Evolutionary conservation across 2,113 vertebrate species (phyloP), one percentile per base, ranked within the genome.

Genomic region (Otocyon megalotis): DNA sequence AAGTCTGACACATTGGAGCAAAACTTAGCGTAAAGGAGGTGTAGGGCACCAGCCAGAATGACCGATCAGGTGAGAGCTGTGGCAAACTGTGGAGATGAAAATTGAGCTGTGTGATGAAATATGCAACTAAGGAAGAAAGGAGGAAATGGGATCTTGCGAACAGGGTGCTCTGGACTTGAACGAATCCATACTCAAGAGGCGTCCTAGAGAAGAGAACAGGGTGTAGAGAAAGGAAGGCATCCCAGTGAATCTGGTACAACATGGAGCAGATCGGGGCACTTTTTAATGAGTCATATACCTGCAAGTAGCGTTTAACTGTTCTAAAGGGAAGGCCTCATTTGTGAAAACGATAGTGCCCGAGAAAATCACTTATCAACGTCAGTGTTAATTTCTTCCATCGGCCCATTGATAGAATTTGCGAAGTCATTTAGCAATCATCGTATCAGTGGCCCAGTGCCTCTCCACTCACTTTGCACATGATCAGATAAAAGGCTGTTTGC

Each of bases 351-450:
- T 88, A 83, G 16, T 85, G 69, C 60, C 94, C 96, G 74, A 98
- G 89, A 98, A 98, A 98, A 96, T 92, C 98, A 97, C 96, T 98
- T 97, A 95, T 92, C 97, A 94, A 72, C 97, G 96, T 98, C 98
- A 97, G 76, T 97, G 96, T 98, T 98, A 97, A 98, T 98, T 98
- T 97, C 95, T 97, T 98, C 97, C 98, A 96, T 98, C 96, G 97
- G 94, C 32, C 93, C 97, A 97, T 94, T 97, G 98, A 98, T 60
- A 91, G 97, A 98, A 98, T 95, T 95, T 95, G 96, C 98, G 97
- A 97, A 97, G 88, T 92, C 95, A 96, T 98, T 98, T 98, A 98
- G 93, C 94, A 97, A 97, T 98, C 98, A 98, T 97, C 97, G 98
- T 98, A 98, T 97, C 98, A 74, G 90, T 37, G 92, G 84, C 74